A percentile compares a stretch with the other conserved stretches of the same genome.
Evolutionary conservation across 2,797 vertebrate species (phyloP).

Genomic region (Ctenopoma kingsleyae): DNA sequence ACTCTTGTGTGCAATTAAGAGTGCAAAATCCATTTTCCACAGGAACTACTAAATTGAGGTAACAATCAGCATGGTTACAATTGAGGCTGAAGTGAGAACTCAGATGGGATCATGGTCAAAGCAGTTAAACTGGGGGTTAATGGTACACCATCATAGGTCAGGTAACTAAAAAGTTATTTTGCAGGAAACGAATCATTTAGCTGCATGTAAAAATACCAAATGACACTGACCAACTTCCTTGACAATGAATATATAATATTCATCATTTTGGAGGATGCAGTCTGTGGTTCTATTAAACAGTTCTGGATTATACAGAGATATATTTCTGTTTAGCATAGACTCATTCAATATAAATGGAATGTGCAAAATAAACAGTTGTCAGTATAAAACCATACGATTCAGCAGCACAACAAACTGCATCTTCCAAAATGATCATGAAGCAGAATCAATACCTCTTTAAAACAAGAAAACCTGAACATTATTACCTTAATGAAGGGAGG

Average conservation of each 20-base stretch:
- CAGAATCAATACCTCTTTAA: no score
- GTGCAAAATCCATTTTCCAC: constrained; percentile 21
- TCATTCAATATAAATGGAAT: no score
- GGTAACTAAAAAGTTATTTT: constrained; percentile 2
- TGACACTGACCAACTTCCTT: neutral
- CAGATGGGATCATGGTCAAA: neutral
- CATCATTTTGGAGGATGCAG: no score
- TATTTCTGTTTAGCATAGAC: no score
- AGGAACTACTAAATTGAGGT: constrained; percentile 38
- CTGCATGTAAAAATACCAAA: constrained; percentile 15
- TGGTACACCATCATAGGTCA: neutral
- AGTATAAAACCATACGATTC: no score
- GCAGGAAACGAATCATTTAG: neutral
- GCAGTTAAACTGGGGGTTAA: neutral
- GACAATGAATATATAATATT: neutral
- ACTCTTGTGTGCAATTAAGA: neutral
- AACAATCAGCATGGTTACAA: constrained; percentile 3
- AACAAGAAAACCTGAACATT: no score
- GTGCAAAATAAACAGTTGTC: no score
- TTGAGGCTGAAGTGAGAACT: constrained; percentile 2
- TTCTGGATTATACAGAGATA: no score
- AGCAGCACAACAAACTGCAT: no score
- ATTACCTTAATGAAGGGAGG: no score
- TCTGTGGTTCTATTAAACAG: no score
- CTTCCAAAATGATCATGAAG: no score